Percentiles rank a stretch among this genome's conserved stretches.
Evolutionary conservation across 1,140 invertebrate species (phyloP).

Genomic region (Bicyclus anynana): DNA sequence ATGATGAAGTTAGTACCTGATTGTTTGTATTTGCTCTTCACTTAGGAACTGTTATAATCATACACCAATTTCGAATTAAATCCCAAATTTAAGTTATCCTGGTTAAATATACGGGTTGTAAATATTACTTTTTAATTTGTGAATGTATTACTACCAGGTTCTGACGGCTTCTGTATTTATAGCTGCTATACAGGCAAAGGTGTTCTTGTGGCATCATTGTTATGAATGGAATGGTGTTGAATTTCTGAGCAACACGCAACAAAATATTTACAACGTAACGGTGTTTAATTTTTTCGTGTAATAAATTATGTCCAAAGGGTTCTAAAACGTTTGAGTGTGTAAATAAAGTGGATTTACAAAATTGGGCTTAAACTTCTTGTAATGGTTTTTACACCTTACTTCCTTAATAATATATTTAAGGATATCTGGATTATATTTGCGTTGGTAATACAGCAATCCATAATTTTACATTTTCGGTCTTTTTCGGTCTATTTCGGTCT

Average conservation of each 20-base stretch:
- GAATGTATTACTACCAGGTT: slow-evolving; percentile 9
- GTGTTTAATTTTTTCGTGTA: background rate
- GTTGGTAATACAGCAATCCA: too few species aligned
- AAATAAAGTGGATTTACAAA: background rate
- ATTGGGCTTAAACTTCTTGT: background rate
- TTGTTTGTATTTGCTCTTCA: too few species aligned
- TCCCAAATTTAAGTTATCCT: background rate
- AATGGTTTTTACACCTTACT: background rate
- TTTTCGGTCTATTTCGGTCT: too few species aligned
- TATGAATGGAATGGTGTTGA: slow-evolving; percentile 9
- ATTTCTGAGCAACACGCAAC: slow-evolving; percentile 3
- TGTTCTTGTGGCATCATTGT: background rate
- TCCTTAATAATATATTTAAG: background rate
- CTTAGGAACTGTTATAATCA: too few species aligned
- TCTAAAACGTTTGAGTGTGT: background rate
- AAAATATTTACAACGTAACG: slow-evolving; percentile 7
- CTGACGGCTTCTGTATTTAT: slow-evolving; percentile 37
- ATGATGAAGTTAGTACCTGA: too few species aligned
- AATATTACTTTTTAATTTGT: slow-evolving; percentile 55
- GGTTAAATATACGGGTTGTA: slow-evolving; percentile 39
- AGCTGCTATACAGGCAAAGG: slow-evolving; percentile 27
- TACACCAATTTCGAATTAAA: background rate
- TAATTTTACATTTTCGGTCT: too few species aligned
- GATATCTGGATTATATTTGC: too few species aligned
- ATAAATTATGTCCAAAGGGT: background rate